phyloP scores from a whole-genome alignment of 2,797 vertebrate species.

The Esox lucius region DNA sequence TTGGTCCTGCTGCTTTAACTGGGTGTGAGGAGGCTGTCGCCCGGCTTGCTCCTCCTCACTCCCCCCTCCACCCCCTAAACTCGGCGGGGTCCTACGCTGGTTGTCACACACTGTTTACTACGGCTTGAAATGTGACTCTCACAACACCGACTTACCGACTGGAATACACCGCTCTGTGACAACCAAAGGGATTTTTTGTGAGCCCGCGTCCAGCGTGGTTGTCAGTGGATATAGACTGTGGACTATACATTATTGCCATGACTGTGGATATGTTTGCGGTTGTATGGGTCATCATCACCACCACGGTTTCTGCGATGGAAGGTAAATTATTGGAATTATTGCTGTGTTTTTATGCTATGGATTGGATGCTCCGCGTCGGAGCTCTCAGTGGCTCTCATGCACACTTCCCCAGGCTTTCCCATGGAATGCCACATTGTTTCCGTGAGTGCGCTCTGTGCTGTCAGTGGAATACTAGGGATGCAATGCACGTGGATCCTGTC shows the following conservation, averaged over 20 bases:
- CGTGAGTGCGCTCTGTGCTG: constrained; percentile 29
- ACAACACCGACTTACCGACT: constrained; percentile 64
- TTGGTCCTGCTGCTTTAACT: constrained; percentile 66
- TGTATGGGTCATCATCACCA: constrained; percentile 68
- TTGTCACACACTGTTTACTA: constrained; percentile 79
- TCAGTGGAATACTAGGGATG: constrained; percentile 37
- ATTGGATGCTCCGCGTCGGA: constrained; percentile 9
- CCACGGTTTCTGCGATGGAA: constrained; percentile 78
- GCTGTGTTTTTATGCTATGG: constrained; percentile 27
- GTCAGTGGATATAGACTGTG: constrained; percentile 63
- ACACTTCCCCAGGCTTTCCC: constrained; percentile 1
- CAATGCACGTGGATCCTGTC: constrained; percentile 59
- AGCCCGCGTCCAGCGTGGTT: constrained; percentile 64
- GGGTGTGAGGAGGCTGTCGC: constrained; percentile 55
- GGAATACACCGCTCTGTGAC: constrained; percentile 72
- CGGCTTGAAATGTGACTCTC: constrained; percentile 80
- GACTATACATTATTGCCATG: constrained; percentile 72
- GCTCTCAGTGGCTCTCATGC: constrained; percentile 5
- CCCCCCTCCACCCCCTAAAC: constrained; percentile 30
- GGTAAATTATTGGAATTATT: constrained; percentile 65
- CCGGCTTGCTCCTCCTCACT: constrained; percentile 29
- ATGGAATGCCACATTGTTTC: constrained; percentile 12
- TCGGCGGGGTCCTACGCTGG: constrained; percentile 53
- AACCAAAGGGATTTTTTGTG: constrained; percentile 62
- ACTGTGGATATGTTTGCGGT: constrained; percentile 77